phyloP scores from a whole-genome alignment of 2,113 vertebrate genomes.

The Amblyornis subalaris region DNA sequence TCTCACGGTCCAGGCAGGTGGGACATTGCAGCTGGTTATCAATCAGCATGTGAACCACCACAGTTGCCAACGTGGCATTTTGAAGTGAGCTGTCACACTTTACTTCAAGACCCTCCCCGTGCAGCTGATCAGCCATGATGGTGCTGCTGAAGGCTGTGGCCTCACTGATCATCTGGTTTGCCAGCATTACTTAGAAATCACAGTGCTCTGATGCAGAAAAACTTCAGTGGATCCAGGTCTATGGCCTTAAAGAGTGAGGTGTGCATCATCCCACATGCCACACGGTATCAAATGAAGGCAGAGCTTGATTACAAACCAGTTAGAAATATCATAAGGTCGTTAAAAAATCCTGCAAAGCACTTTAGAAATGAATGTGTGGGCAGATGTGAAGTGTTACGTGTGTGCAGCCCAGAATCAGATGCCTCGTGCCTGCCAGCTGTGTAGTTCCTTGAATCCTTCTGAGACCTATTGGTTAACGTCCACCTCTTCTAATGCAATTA shows the following conservation, averaged over 20 bases:
- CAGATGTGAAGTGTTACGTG: not conserved
- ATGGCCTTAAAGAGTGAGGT: not conserved
- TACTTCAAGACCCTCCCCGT: not conserved
- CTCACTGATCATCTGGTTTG: not conserved
- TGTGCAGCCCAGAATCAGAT: not conserved
- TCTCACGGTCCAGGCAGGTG: not conserved
- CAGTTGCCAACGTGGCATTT: not conserved
- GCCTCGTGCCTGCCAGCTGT: not conserved
- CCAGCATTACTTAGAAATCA: not conserved
- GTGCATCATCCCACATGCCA: not conserved
- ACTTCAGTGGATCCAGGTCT: not conserved
- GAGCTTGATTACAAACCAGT: not conserved
- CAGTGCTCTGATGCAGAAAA: not conserved
- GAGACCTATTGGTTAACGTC: not conserved
- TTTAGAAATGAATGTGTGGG: not conserved
- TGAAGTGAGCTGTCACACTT: not conserved
- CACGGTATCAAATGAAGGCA: not conserved
- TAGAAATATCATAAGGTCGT: not conserved
- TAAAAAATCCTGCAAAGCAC: not conserved
- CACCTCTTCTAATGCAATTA: not conserved
- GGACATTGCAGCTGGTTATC: not conserved
- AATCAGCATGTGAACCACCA: rapidly evolving
- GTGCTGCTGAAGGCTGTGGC: not conserved
- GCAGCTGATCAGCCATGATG: not conserved
- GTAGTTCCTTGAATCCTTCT: not conserved